phyloP scores from a whole-genome alignment of 2,797 vertebrate genomes.

The Sandelia bainsii region DNA sequence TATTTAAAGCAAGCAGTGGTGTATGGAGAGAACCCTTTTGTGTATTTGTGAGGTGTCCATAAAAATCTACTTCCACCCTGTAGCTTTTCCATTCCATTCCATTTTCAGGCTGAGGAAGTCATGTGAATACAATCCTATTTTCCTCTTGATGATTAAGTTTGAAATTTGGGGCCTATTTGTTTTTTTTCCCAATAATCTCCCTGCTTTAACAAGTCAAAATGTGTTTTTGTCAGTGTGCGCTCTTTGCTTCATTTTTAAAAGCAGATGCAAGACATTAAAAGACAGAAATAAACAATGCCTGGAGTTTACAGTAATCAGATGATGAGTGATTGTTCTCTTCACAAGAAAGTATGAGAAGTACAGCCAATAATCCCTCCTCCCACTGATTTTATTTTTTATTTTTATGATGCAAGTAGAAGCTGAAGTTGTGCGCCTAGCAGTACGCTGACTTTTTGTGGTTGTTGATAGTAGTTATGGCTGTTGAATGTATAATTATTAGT shows the following conservation, averaged over 20 bases:
- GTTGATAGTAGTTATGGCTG: too few species aligned
- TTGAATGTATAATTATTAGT: too few species aligned
- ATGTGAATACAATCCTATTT: constrained; percentile 14
- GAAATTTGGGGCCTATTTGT: constrained; percentile 10
- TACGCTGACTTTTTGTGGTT: too few species aligned
- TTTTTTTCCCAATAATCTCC: constrained; percentile 22
- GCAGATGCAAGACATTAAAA: constrained; percentile 31
- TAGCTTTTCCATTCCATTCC: constrained; percentile 2
- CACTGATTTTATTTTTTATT: not conserved
- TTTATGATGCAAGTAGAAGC: not conserved
- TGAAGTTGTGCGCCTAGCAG: not conserved
- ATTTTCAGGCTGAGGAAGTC: constrained; percentile 1
- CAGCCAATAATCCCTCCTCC: not conserved
- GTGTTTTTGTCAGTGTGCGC: constrained; percentile 5
- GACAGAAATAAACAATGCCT: not conserved
- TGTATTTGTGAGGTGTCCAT: constrained; percentile 13
- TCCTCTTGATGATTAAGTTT: constrained; percentile 10
- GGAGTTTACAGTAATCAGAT: constrained; percentile 35
- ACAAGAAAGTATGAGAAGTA: constrained; percentile 32
- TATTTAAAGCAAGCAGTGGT: constrained; percentile 28
- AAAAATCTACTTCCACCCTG: not conserved
- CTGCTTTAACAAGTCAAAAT: constrained; percentile 17
- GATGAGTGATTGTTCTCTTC: constrained; percentile 13
- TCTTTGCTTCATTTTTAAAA: constrained; percentile 35
- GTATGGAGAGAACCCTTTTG: constrained; percentile 24